A percentile compares a stretch with the other conserved stretches of the same genome.
phyloP scores from a whole-genome alignment of 2,888 invertebrate genomes.

The Drosophila neoperkinsi region DNA sequence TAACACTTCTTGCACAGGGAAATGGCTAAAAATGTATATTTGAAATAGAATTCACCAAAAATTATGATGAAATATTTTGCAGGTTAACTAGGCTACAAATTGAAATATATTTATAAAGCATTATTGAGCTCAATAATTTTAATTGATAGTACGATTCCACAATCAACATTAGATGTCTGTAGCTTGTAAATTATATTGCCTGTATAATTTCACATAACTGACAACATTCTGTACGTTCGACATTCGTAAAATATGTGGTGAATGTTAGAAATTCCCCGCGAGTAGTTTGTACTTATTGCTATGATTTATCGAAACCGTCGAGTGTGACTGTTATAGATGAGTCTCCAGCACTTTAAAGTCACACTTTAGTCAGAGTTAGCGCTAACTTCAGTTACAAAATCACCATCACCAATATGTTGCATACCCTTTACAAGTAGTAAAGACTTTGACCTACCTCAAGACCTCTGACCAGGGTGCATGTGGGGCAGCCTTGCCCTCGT shows the following conservation, averaged over 20 bases:
- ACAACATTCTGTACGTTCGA: no score
- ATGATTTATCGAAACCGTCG: neutral
- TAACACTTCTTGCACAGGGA: neutral
- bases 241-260: no score
- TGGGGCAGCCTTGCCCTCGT: constrained; percentile 46
- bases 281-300: neutral
- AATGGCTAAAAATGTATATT: neutral
- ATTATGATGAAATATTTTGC: neutral
- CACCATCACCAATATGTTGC: constrained; percentile 6
- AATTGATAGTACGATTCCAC: neutral
- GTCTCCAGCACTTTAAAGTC: neutral
- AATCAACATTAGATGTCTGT: neutral
- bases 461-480: constrained; percentile 86
- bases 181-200: neutral
- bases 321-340: fast-evolving
- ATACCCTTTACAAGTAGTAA: neutral
- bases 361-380: neutral
- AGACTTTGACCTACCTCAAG: constrained; percentile 88
- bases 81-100: neutral
- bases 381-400: neutral
- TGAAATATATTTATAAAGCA: neutral
- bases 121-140: neutral
- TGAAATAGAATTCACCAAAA: neutral
- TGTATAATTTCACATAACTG: no score
- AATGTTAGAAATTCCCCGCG: neutral